Evolutionary conservation across 2,113 vertebrate species (phyloP).

Genomic region (Neotragus pygmaeus): DNA sequence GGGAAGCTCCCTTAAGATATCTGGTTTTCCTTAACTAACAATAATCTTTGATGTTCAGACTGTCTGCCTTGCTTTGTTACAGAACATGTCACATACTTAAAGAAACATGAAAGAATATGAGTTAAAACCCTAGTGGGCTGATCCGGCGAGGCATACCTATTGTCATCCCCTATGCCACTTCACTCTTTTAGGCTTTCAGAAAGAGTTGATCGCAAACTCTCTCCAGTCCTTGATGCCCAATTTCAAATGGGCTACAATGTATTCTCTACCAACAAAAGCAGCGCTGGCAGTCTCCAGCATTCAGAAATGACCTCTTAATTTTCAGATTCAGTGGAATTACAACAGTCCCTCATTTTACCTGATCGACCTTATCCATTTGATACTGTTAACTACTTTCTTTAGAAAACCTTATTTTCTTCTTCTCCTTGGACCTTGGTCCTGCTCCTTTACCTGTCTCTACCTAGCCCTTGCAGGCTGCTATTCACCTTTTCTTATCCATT

Average conservation of each 20-base stretch:
- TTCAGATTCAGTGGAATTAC: background rate
- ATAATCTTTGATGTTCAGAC: background rate
- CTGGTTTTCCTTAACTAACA: background rate
- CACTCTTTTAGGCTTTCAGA: background rate
- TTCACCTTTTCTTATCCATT: background rate
- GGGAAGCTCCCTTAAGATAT: background rate
- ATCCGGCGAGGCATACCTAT: accelerated
- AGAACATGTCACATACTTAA: background rate
- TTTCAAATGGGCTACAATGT: background rate
- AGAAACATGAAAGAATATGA: background rate
- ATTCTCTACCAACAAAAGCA: background rate
- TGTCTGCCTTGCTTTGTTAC: background rate
- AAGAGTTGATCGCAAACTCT: background rate
- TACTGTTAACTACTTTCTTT: background rate
- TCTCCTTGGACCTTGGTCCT: background rate
- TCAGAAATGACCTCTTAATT: background rate
- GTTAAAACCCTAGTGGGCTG: background rate
- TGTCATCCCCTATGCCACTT: background rate
- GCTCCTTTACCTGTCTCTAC: background rate
- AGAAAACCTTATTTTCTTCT: background rate
- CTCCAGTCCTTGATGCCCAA: background rate
- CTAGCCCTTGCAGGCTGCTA: background rate
- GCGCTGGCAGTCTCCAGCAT: background rate
- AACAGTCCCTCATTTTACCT: background rate
- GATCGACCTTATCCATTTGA: background rate